Evolutionary conservation across 2,888 invertebrate species (phyloP).

Genomic region (Bombylius major): DNA sequence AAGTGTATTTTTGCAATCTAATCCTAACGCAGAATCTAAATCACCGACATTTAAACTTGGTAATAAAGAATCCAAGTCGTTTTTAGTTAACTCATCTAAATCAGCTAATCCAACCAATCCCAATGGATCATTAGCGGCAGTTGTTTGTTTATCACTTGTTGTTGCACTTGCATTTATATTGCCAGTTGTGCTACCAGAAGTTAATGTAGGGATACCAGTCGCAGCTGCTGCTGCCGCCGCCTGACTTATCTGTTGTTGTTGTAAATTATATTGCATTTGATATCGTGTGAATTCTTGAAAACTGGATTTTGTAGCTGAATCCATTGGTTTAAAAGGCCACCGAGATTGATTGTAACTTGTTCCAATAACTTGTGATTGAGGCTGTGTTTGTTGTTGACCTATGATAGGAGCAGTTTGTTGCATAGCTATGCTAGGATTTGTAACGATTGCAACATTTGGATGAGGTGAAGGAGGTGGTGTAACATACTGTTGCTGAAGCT

Average conservation of each 20-base stretch:
- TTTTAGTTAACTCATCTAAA: constrained; percentile 31
- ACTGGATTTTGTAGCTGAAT: constrained; percentile 48
- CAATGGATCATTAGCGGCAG: constrained; percentile 7
- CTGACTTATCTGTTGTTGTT: constrained; percentile 36
- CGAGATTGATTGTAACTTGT: constrained; percentile 25
- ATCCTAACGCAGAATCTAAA: constrained; percentile 36
- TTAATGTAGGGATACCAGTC: constrained; percentile 11
- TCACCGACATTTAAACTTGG: constrained; percentile 49
- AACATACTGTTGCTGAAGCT: constrained; percentile 3
- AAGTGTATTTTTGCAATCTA: constrained; percentile 33
- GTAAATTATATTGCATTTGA: constrained; percentile 50
- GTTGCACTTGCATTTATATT: neutral
- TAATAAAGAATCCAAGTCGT: constrained; percentile 52
- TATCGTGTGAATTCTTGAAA: constrained; percentile 51
- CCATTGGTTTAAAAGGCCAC: constrained; percentile 43
- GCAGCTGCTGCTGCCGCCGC: constrained; percentile 31
- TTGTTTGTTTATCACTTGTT: neutral
- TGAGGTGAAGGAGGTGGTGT: constrained; percentile 17
- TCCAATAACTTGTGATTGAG: constrained; percentile 3
- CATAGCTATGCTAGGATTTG: neutral
- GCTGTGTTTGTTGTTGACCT: neutral
- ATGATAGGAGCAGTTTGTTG: neutral
- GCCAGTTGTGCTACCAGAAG: neutral
- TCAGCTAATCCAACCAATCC: constrained; percentile 22
- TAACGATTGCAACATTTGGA: constrained; percentile 11